Evolutionary conservation across 2,113 vertebrate genomes (phyloP).

Genomic region (Camelus dromedarius): DNA sequence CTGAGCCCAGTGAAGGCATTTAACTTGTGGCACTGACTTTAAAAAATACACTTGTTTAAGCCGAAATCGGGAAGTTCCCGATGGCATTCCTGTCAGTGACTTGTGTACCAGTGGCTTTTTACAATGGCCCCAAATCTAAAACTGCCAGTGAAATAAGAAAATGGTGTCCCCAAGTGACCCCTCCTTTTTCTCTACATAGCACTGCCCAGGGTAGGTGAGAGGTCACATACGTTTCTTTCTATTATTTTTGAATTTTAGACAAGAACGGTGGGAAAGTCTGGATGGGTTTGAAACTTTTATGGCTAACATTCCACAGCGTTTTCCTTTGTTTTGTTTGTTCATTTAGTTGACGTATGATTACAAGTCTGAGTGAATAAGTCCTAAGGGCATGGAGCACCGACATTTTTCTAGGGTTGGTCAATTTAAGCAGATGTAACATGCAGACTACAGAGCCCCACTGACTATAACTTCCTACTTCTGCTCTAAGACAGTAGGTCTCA

Average conservation of each 20-base stretch:
- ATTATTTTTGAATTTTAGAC: background rate
- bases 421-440: background rate
- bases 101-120: background rate
- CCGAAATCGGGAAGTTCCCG: background rate
- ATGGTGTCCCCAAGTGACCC: background rate
- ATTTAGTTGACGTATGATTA: background rate
- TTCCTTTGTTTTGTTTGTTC: background rate
- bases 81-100: background rate
- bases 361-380: background rate
- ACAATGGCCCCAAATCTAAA: background rate
- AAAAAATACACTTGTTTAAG: slow-evolving; percentile 15
- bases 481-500: background rate
- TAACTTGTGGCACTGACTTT: background rate
- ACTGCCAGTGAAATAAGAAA: background rate
- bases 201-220: background rate
- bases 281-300: background rate
- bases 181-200: background rate
- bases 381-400: background rate
- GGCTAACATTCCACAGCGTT: background rate
- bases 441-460: background rate
- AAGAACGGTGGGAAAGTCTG: background rate
- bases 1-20: background rate
- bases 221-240: background rate
- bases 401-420: background rate
- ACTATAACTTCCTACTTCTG: background rate